phyloP scores from a whole-genome alignment of 2,888 invertebrate species.

The Aphelenchoides bicaudatus region DNA sequence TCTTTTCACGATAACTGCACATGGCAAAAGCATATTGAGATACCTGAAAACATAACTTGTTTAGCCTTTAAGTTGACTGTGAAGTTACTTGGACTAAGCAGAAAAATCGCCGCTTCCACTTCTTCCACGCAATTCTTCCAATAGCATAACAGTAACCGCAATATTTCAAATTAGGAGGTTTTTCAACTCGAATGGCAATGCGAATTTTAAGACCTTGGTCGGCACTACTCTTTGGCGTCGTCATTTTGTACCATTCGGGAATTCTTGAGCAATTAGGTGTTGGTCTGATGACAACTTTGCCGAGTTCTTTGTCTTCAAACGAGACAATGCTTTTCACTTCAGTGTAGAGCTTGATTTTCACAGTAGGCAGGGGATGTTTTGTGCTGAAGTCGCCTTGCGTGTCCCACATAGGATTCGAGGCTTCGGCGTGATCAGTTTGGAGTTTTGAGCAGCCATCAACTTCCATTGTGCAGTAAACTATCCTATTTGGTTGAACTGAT shows the following conservation, averaged over 20 bases:
- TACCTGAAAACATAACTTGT: constrained; percentile 60
- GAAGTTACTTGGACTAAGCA: constrained; percentile 84
- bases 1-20: constrained; percentile 98
- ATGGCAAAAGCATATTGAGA: constrained; percentile 99
- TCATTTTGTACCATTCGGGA: constrained; percentile 94
- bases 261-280: constrained; percentile 67
- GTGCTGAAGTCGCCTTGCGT: constrained; percentile 99
- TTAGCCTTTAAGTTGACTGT: background rate
- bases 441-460: constrained; percentile 97
- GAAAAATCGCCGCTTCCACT: constrained; percentile 97
- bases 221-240: constrained; percentile 84
- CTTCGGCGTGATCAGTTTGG: constrained; percentile 98
- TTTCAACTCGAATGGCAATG: constrained; percentile 95
- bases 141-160: constrained; percentile 72
- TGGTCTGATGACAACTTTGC: constrained; percentile 64
- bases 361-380: constrained; percentile 89
- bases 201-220: constrained; percentile 94
- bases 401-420: constrained; percentile 94
- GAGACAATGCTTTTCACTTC: constrained; percentile 95
- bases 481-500: constrained; percentile 89
- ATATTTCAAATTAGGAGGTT: constrained; percentile 87
- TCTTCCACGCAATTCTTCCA: constrained; percentile 94
- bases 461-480: constrained; percentile 99
- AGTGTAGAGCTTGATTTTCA: constrained; percentile 94
- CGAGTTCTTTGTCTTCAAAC: constrained; percentile 96